Evolutionary conservation across 1,140 invertebrate species (phyloP), one percentile per base, ranked within the genome.

Genomic region (Matsumurasca onukii): DNA sequence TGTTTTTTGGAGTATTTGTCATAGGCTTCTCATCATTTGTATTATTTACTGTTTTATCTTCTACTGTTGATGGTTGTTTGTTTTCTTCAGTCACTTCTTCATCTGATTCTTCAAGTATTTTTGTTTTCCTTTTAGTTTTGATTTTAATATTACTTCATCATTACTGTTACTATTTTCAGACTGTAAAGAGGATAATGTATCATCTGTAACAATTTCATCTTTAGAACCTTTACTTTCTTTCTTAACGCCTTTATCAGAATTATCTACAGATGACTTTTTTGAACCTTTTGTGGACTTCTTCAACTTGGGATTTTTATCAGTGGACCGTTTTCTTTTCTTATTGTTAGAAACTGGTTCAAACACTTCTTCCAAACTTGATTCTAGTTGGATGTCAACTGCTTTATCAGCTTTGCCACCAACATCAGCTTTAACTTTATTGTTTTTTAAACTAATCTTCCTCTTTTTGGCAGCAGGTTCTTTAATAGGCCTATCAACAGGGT

Each of bases 91-190:
- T 12, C 12, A n/a, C 3, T 59, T 59, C 55, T 5, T 59, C 25
- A 59, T 59, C 55, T 3, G 55, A 59, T 22, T 59, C 55, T 5
- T 2, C 2, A n/a, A 59, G 30, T n/a, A 59, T 27, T 13, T 25
- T 13, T 25, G 15, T 59, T 59, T 27, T 59, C 30, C n/a, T n/a
- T n/a, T n/a, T n/a, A n/a, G n/a, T 27, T 59, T 59, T 27, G 3
- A 13, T 29, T 24, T 25, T 5, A 59, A 25, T 59, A 59, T 13
- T 59, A 13, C 9, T 59, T 59, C 55, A 59, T 59, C 55, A 59
- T 39, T 39, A 17, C 34, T 39, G 17, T 39, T 17, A 39, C 17
- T 17, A 39, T 39, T 39, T 17, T 39, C 34, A 39, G 17, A 9
- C 34, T 39, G n/a, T n/a, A n/a, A n/a, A n/a, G 3, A 51, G n/a